Base-by-base conservation (phyloP, 2,888 invertebrate genomes). In the Pyrrhosoma nymphula region DNA sequence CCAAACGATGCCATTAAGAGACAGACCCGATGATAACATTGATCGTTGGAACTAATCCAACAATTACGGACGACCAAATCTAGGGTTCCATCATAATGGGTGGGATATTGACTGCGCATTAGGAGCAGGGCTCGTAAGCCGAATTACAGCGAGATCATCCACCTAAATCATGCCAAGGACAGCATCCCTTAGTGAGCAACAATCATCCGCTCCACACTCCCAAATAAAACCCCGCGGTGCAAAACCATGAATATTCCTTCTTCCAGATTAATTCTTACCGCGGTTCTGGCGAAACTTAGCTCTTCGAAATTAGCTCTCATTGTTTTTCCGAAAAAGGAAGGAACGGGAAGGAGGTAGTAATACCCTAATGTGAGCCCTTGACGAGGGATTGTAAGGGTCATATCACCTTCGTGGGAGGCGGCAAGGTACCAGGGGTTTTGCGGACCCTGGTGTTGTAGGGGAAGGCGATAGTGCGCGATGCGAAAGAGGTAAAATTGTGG, bases 1-100 rank as follows among this genome's bases (percentile, higher is more conserved):
- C 8, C 26, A 12, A 56, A 89, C 89, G 56, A 56, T 26, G 56
- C 14, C 55, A 55, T 55, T 55, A 56, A 82, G 26, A 56, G 10
- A 89, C 55, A 23, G 1, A 55, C 20, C 26, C n/a, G 8, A 3
- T 3, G 8, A 3, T 3, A 26, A 16, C 89, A 4, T 20, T 1
- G 88, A 88, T 20, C 55, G n/a, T 56, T 56, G n/a, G 47, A 56
- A 89, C 56, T 56, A 89, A 89, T 89, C 89, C 89, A 55, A 89
- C 56, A n/a, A 89, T 56, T 56, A 6, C 55, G 56, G 47, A n/a
- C 23, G 89, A 26, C 56, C 26, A n/a, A 56, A 82, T 30, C 35
- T 35, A n/a, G 55, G 56, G 89, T 3, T 26, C 89, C 26, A 55
- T 89, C 26, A 89, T 26, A 56, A 56, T n/a, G 56, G 56, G 16